These are phyloP conservation scores for Malachius bipustulatus DNA, from an alignment of 2,888 invertebrate species.

Conservation along the genomic window DNA sequence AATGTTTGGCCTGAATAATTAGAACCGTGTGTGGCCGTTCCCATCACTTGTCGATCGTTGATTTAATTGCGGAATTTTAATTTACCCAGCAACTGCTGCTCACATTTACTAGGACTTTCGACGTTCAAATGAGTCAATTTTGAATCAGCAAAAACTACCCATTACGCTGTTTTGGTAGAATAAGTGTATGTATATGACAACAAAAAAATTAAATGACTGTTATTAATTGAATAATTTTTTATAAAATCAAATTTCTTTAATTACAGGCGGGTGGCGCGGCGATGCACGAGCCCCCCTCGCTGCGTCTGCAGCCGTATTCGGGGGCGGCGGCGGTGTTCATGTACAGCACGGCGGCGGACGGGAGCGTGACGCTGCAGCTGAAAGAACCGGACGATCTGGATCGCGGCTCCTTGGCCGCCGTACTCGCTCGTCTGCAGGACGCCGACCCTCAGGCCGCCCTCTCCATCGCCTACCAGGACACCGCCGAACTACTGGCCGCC, in stretches of 20 bases:
- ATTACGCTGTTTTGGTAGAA: too few relatives aligned
- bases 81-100: too few relatives aligned
- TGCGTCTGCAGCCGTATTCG: slow-evolving; percentile 43
- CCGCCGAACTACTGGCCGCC: slow-evolving; percentile 57
- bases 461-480: slow-evolving; percentile 63
- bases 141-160: too few relatives aligned
- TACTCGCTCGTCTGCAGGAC: slow-evolving; percentile 42
- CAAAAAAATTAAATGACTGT: too few relatives aligned
- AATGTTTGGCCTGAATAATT: too few relatives aligned
- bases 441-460: slow-evolving; percentile 58
- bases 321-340: slow-evolving; percentile 53
- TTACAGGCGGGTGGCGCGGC: slow-evolving; percentile 36
- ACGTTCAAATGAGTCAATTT: too few relatives aligned
- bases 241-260: slow-evolving; percentile 11
- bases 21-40: too few relatives aligned
- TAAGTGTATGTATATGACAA: too few relatives aligned
- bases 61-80: too few relatives aligned
- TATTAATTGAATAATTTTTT: neutral
- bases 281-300: slow-evolving; percentile 39
- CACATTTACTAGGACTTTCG: too few relatives aligned
- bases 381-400: slow-evolving; percentile 45
- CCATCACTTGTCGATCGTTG: too few relatives aligned
- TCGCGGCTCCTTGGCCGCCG: slow-evolving; percentile 36
- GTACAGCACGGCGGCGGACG: slow-evolving; percentile 56
- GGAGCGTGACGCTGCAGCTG: slow-evolving; percentile 51